Evolutionary conservation across 2,113 vertebrate genomes (phyloP).

Genomic region (Morone saxatilis): DNA sequence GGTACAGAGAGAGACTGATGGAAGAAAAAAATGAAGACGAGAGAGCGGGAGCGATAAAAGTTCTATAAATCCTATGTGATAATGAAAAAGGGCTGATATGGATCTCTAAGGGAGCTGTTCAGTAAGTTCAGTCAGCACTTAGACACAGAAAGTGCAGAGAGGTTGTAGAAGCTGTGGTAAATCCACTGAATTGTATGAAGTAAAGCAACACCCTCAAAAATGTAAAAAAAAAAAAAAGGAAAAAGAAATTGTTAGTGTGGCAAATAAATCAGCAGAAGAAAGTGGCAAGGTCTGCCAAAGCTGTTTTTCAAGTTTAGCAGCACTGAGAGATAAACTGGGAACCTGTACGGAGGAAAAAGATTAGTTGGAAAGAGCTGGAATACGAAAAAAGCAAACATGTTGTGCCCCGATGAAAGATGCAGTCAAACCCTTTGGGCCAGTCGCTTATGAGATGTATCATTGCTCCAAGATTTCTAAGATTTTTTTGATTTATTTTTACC

Average conservation of each 20-base stretch:
- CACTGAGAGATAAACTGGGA: slow-evolving; percentile 31
- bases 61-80: slow-evolving; percentile 39
- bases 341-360: neutral
- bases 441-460: neutral
- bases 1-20: slow-evolving; percentile 9
- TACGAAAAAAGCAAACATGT: slow-evolving; percentile 35
- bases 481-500: neutral
- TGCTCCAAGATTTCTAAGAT: neutral
- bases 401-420: slow-evolving; percentile 11
- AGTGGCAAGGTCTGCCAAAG: slow-evolving; percentile 41
- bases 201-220: slow-evolving; percentile 21
- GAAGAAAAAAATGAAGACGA: neutral
- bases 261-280: slow-evolving; percentile 63
- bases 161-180: slow-evolving; percentile 25
- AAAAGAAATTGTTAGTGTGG: slow-evolving; percentile 28
- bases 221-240: slow-evolving; percentile 18
- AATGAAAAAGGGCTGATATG: slow-evolving; percentile 25
- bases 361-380: slow-evolving; percentile 7
- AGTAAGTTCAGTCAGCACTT: slow-evolving; percentile 19
- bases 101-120: slow-evolving; percentile 36
- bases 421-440: neutral
- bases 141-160: slow-evolving; percentile 17
- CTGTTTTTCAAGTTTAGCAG: slow-evolving; percentile 51
- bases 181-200: slow-evolving; percentile 37
- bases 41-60: neutral